Evolutionary conservation across 2,888 invertebrate genomes (phyloP), one percentile per base, ranked within the genome.

Genomic region (Cenopis cana): DNA sequence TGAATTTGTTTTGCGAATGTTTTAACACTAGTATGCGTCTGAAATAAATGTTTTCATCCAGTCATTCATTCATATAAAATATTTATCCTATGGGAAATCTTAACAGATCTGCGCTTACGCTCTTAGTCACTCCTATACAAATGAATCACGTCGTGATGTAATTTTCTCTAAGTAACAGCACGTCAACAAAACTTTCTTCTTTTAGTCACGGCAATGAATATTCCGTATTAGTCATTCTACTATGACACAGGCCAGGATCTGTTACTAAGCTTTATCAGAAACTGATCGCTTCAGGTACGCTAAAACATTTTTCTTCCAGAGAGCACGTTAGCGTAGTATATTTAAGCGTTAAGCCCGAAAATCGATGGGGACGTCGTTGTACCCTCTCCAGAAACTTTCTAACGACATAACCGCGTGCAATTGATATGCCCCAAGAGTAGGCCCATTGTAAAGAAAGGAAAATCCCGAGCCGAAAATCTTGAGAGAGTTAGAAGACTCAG

Each of bases 391-490:
- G 87, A 90, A 93, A 93, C 87, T 93, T 93, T 91, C 92, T 93
- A 93, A 93, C 93, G 93, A 93, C 93, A 93, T 93, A 93, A 93
- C 93, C 91, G 91, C 93, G 86, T 92, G 93, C 93, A 91, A 92
- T 93, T 93, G 93, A 93, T 93, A 93, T 93, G 93, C 93, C 92
- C 92, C 93, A 85, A 83, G 93, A 90, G 93, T 93, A 93, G 91
- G 90, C 87, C 90, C 90, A 93, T 93, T 93, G 93, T 92, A 93
- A 93, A 93, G 93, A 93, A 93, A 93, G 91, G 93, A 92, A 93
- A 93, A 92, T 92, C 93, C 91, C 90, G 84, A 91, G 87, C 90
- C 90, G 91, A 92, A 93, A 93, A 93, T 93, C 91, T 93, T 93
- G 84, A 83, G 85, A 86, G 91, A 92, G 91, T 92, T 91, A 91